A percentile compares a stretch with the other conserved stretches of the same genome.
Conservation (phyloP, 2,113 vertebrate genomes). For the Neodontobutis hainanensis region DNA sequence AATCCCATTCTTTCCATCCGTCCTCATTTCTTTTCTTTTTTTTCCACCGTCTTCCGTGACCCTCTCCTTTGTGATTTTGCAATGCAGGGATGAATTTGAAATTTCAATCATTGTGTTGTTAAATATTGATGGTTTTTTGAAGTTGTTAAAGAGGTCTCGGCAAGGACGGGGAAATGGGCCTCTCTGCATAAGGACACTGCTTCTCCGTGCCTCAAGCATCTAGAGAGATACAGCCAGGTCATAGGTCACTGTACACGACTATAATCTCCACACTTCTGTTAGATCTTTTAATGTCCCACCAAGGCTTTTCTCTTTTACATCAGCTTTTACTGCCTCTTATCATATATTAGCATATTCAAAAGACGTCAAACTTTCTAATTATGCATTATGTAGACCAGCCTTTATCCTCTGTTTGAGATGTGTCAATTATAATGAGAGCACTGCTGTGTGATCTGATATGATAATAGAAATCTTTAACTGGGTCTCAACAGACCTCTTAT, state of each 20-base stretch:
- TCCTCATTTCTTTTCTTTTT: slow-evolving; percentile 6
- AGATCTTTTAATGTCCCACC: slow-evolving; percentile 69
- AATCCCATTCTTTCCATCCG: slow-evolving; percentile 28
- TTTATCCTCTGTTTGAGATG: slow-evolving; percentile 68
- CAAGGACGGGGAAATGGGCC: slow-evolving; percentile 62
- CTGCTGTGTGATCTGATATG: slow-evolving; percentile 73
- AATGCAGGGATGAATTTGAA: slow-evolving; percentile 76
- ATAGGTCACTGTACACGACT: slow-evolving; percentile 74
- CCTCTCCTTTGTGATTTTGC: slow-evolving; percentile 71
- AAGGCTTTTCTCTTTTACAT: slow-evolving; percentile 68
- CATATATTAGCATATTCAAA: slow-evolving; percentile 65
- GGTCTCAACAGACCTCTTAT: slow-evolving; percentile 61
- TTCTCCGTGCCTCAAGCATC: slow-evolving; percentile 43
- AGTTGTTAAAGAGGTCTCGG: slow-evolving; percentile 72
- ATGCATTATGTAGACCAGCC: slow-evolving; percentile 73
- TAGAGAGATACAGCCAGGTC: slow-evolving; percentile 73
- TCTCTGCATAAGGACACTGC: slow-evolving; percentile 33
- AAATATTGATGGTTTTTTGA: slow-evolving; percentile 78
- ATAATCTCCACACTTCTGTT: slow-evolving; percentile 73
- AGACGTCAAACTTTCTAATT: slow-evolving; percentile 70
- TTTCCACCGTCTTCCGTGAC: slow-evolving; percentile 31
- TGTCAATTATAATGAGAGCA: slow-evolving; percentile 75
- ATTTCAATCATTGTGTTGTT: slow-evolving; percentile 78
- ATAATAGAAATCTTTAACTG: slow-evolving; percentile 78
- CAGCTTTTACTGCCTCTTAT: slow-evolving; percentile 57